Base-by-base conservation (phyloP, 2,113 vertebrate genomes). In the Microcebus griseorufus region DNA sequence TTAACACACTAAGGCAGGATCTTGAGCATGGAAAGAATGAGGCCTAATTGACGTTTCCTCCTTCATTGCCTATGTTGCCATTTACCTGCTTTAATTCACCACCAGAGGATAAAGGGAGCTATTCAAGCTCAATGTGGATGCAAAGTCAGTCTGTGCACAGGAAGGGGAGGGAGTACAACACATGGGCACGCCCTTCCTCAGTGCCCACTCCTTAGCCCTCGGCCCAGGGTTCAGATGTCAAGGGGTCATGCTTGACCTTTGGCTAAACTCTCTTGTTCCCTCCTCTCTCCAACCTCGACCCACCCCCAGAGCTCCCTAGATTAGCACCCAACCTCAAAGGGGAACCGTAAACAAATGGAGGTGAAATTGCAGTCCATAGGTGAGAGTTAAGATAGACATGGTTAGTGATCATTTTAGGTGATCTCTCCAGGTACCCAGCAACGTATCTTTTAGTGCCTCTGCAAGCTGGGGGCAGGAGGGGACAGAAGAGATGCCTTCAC, bases 101-200 rank as follows among this genome's bases (percentile, higher is more conserved):
- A 42, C 18, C 3, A 39, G 25, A 45, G 9, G 13, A 70, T 34
- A 51, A 45, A 55, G 72, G 62, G 34, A 58, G 75, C 37, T 73
- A 8, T 23, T 39, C 22, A 17, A 6, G 29, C 8, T 55, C 25
- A 27, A 0, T 5, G 10, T 51, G 65, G 64, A 22, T n/a, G 12
- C 18, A 23, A 48, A 48, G 37, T 42, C 39, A 4, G 8, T 69
- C 37, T 58, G 11, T 75, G 58, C 37, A 20, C 10, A 3, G 32
- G 29, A 4, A 29, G 48, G 37, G 48, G n/a, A 45, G 58, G 3
- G 5, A 18, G 37, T 16, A 23, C 39, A 22, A 23, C 39, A 22
- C 9, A 11, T 0, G 4, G 34, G n/a, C 29, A 16, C 13, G 0
- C 18, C 81, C 39, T 42, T 32, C 32, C 14, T 23, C 11, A 13